Base-by-base conservation (phyloP, 2,888 invertebrate genomes). In the Onthophagus sagittarius region DNA sequence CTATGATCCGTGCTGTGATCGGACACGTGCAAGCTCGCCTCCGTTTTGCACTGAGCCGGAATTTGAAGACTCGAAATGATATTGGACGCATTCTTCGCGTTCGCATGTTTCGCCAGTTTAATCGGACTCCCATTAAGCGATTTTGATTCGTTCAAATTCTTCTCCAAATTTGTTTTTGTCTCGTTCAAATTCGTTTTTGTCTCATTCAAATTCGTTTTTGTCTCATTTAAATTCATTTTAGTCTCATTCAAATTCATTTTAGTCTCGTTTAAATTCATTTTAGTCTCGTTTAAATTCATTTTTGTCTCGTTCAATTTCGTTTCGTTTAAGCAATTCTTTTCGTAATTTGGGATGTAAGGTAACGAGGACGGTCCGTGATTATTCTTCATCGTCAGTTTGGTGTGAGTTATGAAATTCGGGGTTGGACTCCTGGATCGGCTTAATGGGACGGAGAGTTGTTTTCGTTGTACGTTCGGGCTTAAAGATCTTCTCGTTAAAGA, bases 1-100 rank as follows among this genome's bases (percentile, higher is more conserved):
- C 93, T 92, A 6, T 91, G 90, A 76, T 91, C 81, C 11, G 84
- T 84, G 62, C 78, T 76, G 62, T 77, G 77, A 15, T 78, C 80
- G 5, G 79, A 77, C 1, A 78, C 79, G 75, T 84, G 84, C 15
- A 85, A 77, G 15, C 81, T 82, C 0, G 86, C 84, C 78, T 87
- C 87, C 2, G 86, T 84, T 75, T 87, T 88, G 7, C 77, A 79
- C 69, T 80, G 79, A 80, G 83, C 82, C 80, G 83, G 82, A 82
- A 87, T 82, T 85, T 89, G 78, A 82, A 87, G 81, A 85, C 88
- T 65, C 85, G 87, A 75, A 86, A 88, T 71, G 5, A 75, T 63
- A 33, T 69, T 75, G 2, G 75, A 71, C 14, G 63, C 70, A 0
- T 33, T 15, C 13, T 70, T 72, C 9, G 14, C 70, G 15, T 72